These are phyloP conservation scores for Branchinecta lynchi DNA, from an alignment of 1,140 invertebrate genomes.

Conservation along the genomic window DNA sequence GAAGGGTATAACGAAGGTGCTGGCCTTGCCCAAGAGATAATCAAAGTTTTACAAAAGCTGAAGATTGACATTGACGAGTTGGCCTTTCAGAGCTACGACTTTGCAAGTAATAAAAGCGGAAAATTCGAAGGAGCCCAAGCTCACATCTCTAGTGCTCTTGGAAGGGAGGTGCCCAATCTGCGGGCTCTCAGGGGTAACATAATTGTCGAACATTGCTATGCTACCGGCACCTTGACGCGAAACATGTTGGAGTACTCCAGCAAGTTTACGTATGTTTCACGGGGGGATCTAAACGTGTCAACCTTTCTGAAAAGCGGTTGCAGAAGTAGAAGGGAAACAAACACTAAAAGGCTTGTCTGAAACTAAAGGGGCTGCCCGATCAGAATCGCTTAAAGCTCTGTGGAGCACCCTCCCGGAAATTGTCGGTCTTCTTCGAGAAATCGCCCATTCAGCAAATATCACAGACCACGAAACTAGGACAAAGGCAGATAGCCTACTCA, in stretches of 20 bases:
- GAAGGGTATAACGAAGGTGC: too few relatives aligned
- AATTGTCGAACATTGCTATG: conserved; percentile 1
- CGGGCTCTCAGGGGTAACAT: neutral
- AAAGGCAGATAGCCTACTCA: neutral
- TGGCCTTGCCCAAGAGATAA: too few relatives aligned
- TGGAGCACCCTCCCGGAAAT: neutral
- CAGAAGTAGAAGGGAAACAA: neutral
- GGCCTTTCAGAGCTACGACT: too few relatives aligned
- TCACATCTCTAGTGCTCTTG: too few relatives aligned
- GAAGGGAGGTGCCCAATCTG: too few relatives aligned
- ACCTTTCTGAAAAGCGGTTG: neutral
- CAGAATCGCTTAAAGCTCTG: neutral
- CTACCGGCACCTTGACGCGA: neutral
- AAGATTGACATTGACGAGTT: too few relatives aligned
- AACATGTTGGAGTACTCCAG: neutral
- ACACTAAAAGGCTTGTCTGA: neutral
- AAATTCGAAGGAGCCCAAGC: too few relatives aligned
- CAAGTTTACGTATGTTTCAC: neutral
- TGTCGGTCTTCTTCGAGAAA: neutral
- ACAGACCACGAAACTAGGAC: neutral
- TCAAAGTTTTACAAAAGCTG: too few relatives aligned
- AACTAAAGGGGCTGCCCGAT: neutral
- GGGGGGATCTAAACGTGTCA: neutral
- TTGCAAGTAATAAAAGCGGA: too few relatives aligned
- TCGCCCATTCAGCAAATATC: neutral